Conservation (phyloP, 2,113 vertebrate genomes). For the Percopsis transmontana region DNA sequence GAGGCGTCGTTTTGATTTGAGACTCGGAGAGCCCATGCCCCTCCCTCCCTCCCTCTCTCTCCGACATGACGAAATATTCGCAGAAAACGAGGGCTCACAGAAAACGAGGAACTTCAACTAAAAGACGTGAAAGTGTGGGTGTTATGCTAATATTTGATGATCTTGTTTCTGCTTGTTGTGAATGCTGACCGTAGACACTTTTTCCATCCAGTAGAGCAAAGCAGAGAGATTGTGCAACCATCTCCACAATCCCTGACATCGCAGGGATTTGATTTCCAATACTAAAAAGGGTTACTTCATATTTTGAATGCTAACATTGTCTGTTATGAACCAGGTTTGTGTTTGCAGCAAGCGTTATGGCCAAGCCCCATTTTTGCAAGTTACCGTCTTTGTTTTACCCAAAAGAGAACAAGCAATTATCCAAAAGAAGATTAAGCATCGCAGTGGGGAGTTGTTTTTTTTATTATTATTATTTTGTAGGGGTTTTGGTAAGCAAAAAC, state of each 20-base stretch:
- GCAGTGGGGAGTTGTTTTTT: background rate
- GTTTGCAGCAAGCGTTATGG: background rate
- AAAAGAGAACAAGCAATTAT: background rate
- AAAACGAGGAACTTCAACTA: too few relatives aligned
- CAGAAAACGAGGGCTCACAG: too few relatives aligned
- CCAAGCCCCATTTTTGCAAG: background rate
- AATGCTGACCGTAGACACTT: background rate
- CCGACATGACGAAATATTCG: too few relatives aligned
- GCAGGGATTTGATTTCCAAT: background rate
- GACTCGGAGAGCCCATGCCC: too few relatives aligned
- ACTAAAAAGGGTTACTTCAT: background rate
- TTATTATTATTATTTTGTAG: background rate
- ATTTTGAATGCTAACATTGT: background rate
- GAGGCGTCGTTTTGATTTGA: too few relatives aligned
- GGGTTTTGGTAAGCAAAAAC: too few relatives aligned
- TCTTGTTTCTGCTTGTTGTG: too few relatives aligned
- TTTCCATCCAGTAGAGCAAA: background rate
- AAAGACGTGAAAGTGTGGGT: too few relatives aligned
- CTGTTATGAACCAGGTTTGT: background rate
- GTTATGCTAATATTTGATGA: too few relatives aligned
- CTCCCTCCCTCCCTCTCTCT: too few relatives aligned
- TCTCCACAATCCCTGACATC: background rate
- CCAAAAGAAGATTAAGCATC: background rate
- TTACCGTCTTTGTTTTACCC: background rate
- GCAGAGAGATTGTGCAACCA: slow-evolving; percentile 1